Conservation (phyloP, 1,140 invertebrate genomes). For the Nebria ingens region DNA sequence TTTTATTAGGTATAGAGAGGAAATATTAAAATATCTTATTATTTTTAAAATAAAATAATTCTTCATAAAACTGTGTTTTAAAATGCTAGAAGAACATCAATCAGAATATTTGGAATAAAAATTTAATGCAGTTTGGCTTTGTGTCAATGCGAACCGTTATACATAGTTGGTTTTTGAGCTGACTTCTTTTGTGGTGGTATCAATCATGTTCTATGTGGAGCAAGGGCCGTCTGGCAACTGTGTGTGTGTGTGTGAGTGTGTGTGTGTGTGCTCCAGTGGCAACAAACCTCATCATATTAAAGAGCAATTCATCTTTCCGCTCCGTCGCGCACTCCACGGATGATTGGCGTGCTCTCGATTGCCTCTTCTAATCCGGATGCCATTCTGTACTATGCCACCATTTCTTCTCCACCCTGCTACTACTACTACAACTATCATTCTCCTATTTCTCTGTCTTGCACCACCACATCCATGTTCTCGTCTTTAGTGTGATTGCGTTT, state of each 20-base stretch:
- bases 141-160: not conserved
- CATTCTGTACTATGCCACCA: not conserved
- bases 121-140: not conserved
- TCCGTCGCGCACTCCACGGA: not conserved
- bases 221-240: not conserved
- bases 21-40: no score
- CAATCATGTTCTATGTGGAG: not conserved
- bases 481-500: conserved; percentile 1
- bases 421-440: not conserved
- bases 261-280: no score
- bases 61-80: no score
- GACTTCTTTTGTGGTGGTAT: not conserved
- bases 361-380: conserved; percentile 7
- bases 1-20: no score
- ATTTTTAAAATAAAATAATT: no score
- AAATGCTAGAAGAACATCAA: no score
- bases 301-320: conserved; percentile 23
- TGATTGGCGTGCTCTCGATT: conserved; percentile 2
- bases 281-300: conserved; percentile 27
- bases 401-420: not conserved
- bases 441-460: not conserved
- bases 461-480: not conserved
- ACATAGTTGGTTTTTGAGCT: not conserved
- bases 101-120: not conserved
- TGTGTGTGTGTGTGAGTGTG: no score